phyloP scores from a whole-genome alignment of 37 sponge, comb jelly and placozoan species.

The Petrosia ficiformis region DNA sequence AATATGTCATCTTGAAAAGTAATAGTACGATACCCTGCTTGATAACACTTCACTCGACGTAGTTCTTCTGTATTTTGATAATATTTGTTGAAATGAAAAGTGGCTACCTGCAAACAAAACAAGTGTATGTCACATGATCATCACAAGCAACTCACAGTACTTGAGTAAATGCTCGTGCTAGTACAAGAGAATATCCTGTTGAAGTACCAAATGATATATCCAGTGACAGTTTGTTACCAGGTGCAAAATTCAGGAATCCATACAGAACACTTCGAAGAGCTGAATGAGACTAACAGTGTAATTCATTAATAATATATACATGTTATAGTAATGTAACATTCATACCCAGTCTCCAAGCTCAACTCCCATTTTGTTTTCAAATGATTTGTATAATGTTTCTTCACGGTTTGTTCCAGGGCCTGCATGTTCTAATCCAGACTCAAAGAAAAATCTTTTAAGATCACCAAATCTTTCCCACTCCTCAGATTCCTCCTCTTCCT shows the following conservation, averaged over 20 bases:
- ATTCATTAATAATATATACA: not conserved
- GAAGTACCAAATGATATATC: slow-evolving; percentile 8
- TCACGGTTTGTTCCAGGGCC: slow-evolving; percentile 1
- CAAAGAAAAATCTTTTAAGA: not conserved
- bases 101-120: slow-evolving; percentile 1
- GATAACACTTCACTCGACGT: not conserved
- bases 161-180: slow-evolving; percentile 2
- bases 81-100: slow-evolving; percentile 1
- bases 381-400: not conserved
- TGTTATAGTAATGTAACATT: not conserved
- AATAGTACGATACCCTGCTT: slow-evolving; percentile 1
- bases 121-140: not conserved
- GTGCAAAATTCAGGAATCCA: slow-evolving; percentile 9
- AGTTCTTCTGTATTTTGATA: not conserved
- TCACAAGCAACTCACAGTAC: not conserved
- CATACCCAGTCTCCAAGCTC: not conserved
- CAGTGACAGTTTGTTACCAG: not conserved
- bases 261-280: not conserved
- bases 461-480: not conserved
- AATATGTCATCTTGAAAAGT: slow-evolving; percentile 4
- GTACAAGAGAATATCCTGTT: not conserved
- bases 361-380: not conserved
- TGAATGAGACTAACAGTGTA: not conserved
- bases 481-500: not conserved
- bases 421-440: not conserved